Base-by-base conservation (phyloP, 2,888 invertebrate species). In the Cerastoderma edule region DNA sequence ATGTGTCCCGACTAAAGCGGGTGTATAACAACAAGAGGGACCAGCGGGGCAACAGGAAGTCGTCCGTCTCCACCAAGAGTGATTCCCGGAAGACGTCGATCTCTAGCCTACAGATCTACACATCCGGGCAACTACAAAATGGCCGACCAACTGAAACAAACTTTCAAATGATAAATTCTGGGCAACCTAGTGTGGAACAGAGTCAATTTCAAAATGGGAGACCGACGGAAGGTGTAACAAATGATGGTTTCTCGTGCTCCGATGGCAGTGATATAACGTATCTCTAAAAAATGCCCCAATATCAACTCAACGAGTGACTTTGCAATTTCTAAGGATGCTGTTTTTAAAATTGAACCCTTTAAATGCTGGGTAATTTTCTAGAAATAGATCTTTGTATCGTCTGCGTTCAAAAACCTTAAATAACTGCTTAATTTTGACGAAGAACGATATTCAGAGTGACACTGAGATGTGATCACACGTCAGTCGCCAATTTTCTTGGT, bases 31-130 rank as follows among this genome's bases (percentile, higher is more conserved):
- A 56, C 1, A 16, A 56, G 1, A 30, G 66, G n/a, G 35, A 67
- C n/a, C 30, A 30, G 13, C 56, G 39, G 0, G 66, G 60, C 13
- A 53, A 63, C 19, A 30, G 67, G 10, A 76, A 72, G 28, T 33
- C 63, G 24, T 76, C 75, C 0, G 8, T 64, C 13, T 63, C 71
- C 1, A 22, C 48, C 3, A 53, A 57, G 22, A 56, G 24, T 28
- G 33, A 50, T 22, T 76, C 72, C 0, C 32, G 67, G 16, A 48
- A 67, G 27, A 72, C 75, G 4, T 76, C 75, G 1, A 28, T 71
- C 0, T 68, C 71, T 0, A 76, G 64, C 24, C 32, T 76, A 22
- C 67, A 71, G 30, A 54, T 35, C 22, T 39, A 33, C 2, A 28
- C n/a, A 22, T 2, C 35, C 4, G n/a, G 22, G 6, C 50, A 33